phyloP scores from a whole-genome alignment of 92 coral and sea anemone species.

The Zoanthus solanderi region DNA sequence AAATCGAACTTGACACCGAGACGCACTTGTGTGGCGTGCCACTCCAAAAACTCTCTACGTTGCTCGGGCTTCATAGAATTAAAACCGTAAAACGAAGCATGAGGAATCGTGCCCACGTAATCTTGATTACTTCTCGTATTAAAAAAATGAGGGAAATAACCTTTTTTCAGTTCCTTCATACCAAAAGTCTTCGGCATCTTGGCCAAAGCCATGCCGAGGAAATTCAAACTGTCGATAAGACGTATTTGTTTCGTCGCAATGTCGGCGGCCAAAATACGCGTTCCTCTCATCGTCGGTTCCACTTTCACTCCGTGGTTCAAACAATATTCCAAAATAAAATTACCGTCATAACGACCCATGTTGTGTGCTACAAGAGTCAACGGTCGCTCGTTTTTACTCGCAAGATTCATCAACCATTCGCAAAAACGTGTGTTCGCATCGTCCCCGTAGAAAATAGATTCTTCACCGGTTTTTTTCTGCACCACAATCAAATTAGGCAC shows the following conservation, averaged over 20 bases:
- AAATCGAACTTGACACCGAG: background rate
- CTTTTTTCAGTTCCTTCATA: slow-evolving; percentile 3
- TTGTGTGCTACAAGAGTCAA: slow-evolving; percentile 24
- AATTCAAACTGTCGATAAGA: slow-evolving; percentile 44
- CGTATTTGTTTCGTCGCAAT: background rate
- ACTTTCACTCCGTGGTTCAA: slow-evolving; percentile 17
- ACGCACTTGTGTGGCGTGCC: background rate
- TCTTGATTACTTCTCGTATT: slow-evolving; percentile 17
- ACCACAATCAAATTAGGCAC: background rate
- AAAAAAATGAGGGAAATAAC: slow-evolving; percentile 39
- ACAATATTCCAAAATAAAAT: slow-evolving; percentile 35
- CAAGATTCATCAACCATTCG: background rate
- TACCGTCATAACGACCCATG: slow-evolving; percentile 21
- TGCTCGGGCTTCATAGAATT: background rate
- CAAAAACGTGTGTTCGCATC: background rate
- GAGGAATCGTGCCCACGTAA: slow-evolving; percentile 52
- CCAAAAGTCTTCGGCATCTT: slow-evolving; percentile 51
- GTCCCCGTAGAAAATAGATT: background rate
- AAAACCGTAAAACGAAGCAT: background rate
- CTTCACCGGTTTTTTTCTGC: background rate
- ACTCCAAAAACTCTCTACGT: background rate
- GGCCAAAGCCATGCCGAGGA: slow-evolving; percentile 34
- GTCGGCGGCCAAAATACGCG: background rate
- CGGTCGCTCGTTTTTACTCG: background rate
- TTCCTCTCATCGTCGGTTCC: background rate